phyloP scores from a whole-genome alignment of 2,113 vertebrate genomes.

The Boleophthalmus pectinirostris region DNA sequence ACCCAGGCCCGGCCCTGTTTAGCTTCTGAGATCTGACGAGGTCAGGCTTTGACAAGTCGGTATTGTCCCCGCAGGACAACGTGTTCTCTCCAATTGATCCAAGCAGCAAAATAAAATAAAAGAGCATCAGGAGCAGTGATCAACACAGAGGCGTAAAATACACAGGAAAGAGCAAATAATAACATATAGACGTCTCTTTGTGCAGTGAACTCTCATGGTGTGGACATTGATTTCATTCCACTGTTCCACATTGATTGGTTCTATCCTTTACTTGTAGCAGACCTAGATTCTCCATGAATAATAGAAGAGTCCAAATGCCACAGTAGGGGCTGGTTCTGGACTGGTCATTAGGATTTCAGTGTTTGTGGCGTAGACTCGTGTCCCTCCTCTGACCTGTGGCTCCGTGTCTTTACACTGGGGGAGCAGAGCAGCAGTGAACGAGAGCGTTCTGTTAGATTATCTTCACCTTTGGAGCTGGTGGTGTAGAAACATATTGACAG shows the following conservation, averaged over 20 bases:
- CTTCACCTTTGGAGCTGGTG: slow-evolving; percentile 4
- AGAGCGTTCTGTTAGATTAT: slow-evolving; percentile 47
- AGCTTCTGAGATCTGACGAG: too few species aligned
- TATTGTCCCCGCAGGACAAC: too few species aligned
- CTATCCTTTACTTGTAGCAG: neutral
- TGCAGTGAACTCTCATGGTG: too few species aligned
- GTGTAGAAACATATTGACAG: slow-evolving; percentile 4
- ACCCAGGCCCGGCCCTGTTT: too few species aligned
- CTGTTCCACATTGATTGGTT: neutral
- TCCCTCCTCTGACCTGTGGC: slow-evolving; percentile 57
- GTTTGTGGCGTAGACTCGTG: slow-evolving; percentile 76
- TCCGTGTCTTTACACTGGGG: slow-evolving; percentile 44
- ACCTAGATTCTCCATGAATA: slow-evolving; percentile 32
- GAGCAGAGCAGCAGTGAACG: slow-evolving; percentile 42
- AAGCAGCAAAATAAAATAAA: too few species aligned
- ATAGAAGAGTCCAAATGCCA: slow-evolving; percentile 83
- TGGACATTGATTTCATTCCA: too few species aligned
- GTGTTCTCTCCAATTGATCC: too few species aligned
- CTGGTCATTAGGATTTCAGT: slow-evolving; percentile 79
- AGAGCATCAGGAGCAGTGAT: too few species aligned
- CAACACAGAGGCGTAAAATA: too few species aligned
- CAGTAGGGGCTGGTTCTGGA: slow-evolving; percentile 73
- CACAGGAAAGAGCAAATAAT: too few species aligned
- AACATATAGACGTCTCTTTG: too few species aligned
- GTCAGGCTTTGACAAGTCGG: too few species aligned